phyloP scores from a whole-genome alignment of 2,113 vertebrate species.

The Aramus guarauna region DNA sequence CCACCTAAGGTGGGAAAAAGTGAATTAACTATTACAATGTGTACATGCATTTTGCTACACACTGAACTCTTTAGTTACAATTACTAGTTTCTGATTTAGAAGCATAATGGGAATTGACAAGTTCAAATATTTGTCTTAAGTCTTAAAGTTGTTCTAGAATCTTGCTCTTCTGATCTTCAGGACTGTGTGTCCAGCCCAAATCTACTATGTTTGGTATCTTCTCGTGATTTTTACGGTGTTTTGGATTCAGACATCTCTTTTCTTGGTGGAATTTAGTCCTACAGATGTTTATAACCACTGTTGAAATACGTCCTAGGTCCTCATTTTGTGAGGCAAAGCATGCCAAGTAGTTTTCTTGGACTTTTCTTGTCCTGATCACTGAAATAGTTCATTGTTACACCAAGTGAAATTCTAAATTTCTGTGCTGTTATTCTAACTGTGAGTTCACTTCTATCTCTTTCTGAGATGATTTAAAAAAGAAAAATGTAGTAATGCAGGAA shows the following conservation, averaged over 20 bases:
- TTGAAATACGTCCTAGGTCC: neutral
- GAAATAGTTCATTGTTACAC: neutral
- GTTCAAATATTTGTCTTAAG: neutral
- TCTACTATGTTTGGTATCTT: neutral
- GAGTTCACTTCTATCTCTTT: neutral
- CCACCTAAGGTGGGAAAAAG: neutral
- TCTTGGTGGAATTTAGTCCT: neutral
- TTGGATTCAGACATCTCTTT: neutral
- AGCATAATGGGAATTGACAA: fast-evolving
- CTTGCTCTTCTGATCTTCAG: neutral
- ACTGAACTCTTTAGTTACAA: neutral
- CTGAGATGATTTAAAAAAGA: neutral
- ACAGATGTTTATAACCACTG: neutral
- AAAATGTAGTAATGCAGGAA: neutral
- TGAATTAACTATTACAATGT: neutral
- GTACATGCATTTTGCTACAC: neutral
- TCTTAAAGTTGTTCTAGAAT: neutral
- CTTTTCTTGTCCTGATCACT: neutral
- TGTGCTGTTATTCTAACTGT: neutral
- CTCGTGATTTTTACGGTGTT: neutral
- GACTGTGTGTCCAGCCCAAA: neutral
- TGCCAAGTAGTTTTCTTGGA: neutral
- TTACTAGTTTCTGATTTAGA: neutral
- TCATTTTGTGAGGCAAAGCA: neutral
- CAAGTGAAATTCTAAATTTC: neutral